phyloP scores from a whole-genome alignment of 2,113 vertebrate species.

The Coptodon rendalli region DNA sequence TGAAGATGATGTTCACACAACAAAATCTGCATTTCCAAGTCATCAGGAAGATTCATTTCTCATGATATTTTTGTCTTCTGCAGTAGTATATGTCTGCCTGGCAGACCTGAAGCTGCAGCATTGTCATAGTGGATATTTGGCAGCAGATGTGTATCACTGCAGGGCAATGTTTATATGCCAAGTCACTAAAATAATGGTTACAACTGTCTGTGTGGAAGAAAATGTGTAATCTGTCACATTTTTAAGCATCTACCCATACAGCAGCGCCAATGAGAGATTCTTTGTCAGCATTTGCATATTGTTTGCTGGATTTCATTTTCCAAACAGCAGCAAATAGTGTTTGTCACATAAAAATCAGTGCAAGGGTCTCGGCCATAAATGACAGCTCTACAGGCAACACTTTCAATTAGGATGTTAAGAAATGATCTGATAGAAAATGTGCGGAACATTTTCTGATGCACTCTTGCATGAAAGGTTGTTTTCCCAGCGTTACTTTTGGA shows the following conservation, averaged over 20 bases:
- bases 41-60: neutral
- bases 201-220: constrained; percentile 5
- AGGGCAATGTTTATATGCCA: constrained; percentile 11
- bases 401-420: neutral
- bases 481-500: neutral
- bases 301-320: neutral
- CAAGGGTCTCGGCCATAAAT: neutral
- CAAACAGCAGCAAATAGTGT: neutral
- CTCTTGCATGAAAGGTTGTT: neutral
- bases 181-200: neutral
- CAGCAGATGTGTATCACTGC: neutral
- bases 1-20: constrained; percentile 32
- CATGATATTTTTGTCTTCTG: constrained; percentile 28
- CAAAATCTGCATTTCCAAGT: constrained; percentile 35
- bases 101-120: neutral
- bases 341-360: neutral
- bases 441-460: neutral
- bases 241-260: neutral
- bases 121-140: neutral
- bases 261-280: neutral
- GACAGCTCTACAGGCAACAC: neutral
- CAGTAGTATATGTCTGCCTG: neutral
- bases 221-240: neutral
- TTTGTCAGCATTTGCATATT: neutral
- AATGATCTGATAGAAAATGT: neutral